Base-by-base conservation (phyloP, 1,140 invertebrate species). In the Prorops nasuta region DNA sequence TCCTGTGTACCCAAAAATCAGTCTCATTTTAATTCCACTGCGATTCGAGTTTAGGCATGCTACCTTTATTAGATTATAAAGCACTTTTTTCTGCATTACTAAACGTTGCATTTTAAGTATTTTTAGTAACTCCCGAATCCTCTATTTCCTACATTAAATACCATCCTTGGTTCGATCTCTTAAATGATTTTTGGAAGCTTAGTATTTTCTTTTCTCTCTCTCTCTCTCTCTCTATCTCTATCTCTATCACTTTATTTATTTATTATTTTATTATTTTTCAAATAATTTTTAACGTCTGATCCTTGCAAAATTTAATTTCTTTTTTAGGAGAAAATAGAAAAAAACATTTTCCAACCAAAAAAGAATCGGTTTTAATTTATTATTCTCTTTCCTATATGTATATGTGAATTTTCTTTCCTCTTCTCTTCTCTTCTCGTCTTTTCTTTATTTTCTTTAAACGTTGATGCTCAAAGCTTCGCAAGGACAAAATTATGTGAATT, bases 21-120 rank as follows among this genome's bases (percentile, higher is more conserved):
- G 65, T 66, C 43, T 69, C 59, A 67, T 66, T 69, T 66, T 64
- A 66, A 66, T 60, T 58, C 35, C 47, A 31, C 57, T 59, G 55
- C 46, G 51, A 67, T 63, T 55, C 51, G 50, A 49, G 32, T 56
- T 17, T 41, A 58, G 51, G 57, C 65, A 67, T 64, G 59, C 48
- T 49, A 43, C 35, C 6, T 52, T 21, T 38, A n/a, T 58, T 57
- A 49, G 46, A 50, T 36, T 16, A 38, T 44, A 44, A 22, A 18
- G 47, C 58, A 55, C 58, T 39, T 18, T 16, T n/a, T 22, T 50
- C 17, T 43, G 35, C 21, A 54, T 54, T 36, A 47, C 9, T 17
- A 24, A 60, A 46, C 36, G 22, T 51, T 53, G 49, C 49, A 58
- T 55, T n/a, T n/a, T n/a, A n/a, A n/a, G n/a, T n/a, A n/a, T n/a